Percentiles rank a stretch among this genome's conserved stretches.
Evolutionary conservation across 2,888 invertebrate species (phyloP).

Genomic region (Amiota minor): DNA sequence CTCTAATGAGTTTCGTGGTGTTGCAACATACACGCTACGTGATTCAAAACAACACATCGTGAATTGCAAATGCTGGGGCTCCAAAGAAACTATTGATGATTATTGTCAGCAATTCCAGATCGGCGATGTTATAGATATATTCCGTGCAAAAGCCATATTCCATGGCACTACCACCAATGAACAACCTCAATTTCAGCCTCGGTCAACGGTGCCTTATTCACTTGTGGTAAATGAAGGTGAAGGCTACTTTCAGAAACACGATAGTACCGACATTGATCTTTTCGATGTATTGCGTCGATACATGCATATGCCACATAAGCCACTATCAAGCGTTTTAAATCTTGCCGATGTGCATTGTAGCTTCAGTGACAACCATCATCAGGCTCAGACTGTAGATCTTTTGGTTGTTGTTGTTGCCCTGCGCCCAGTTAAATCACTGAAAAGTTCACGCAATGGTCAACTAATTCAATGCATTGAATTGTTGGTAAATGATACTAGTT

Average conservation of each 20-base stretch:
- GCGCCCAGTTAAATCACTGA: constrained; percentile 78
- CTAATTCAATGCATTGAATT: constrained; percentile 77
- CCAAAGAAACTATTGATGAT: constrained; percentile 77
- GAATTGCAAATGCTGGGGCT: constrained; percentile 85
- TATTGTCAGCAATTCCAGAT: constrained; percentile 79
- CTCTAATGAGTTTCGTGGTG: constrained; percentile 77
- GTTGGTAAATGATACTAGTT: constrained; percentile 79
- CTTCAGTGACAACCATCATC: constrained; percentile 27
- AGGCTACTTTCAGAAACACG: constrained; percentile 78
- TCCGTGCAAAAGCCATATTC: constrained; percentile 77
- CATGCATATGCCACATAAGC: constrained; percentile 80
- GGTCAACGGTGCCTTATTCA: constrained; percentile 79
- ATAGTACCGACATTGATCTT: constrained; percentile 58
- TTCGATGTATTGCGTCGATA: constrained; percentile 75
- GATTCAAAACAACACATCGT: constrained; percentile 83
- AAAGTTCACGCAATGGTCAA: constrained; percentile 54
- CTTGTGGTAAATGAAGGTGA: constrained; percentile 80
- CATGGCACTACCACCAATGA: constrained; percentile 70
- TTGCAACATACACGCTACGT: constrained; percentile 84
- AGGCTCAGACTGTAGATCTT: constrained; percentile 76
- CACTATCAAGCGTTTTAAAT: constrained; percentile 56
- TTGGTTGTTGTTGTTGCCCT: constrained; percentile 81
- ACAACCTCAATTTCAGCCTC: constrained; percentile 74
- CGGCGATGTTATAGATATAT: constrained; percentile 82
- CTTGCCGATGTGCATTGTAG: constrained; percentile 62